These are phyloP conservation scores for Noctua janthe DNA, from an alignment of 2,888 invertebrate species.

Conservation along the genomic window DNA sequence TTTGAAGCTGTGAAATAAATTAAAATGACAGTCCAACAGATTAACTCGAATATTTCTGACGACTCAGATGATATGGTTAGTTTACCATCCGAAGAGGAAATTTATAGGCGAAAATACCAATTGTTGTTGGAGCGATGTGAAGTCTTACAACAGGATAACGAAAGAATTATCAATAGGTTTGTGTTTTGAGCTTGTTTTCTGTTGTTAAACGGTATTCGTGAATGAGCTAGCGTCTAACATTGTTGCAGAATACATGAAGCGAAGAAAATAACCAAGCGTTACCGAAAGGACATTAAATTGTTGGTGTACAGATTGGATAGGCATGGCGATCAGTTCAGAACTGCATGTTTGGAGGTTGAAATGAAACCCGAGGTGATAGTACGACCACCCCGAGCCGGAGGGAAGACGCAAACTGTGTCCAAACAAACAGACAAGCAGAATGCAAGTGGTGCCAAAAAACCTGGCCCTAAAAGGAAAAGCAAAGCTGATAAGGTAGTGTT, in stretches of 20 bases:
- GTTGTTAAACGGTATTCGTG: constrained; percentile 59
- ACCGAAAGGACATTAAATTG: constrained; percentile 92
- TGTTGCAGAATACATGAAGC: constrained; percentile 92
- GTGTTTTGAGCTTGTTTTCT: constrained; percentile 70
- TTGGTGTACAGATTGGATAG: constrained; percentile 92
- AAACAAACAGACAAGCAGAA: constrained; percentile 83
- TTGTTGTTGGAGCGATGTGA: constrained; percentile 93
- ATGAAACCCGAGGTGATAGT: constrained; percentile 80
- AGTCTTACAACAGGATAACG: constrained; percentile 94
- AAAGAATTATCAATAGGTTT: constrained; percentile 92
- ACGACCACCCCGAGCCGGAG: constrained; percentile 72
- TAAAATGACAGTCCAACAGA: constrained; percentile 90
- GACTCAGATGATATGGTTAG: constrained; percentile 90
- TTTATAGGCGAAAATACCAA: constrained; percentile 94
- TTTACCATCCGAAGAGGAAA: constrained; percentile 91
- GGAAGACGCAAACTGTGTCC: constrained; percentile 75
- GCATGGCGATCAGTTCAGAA: constrained; percentile 93
- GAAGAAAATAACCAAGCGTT: constrained; percentile 92
- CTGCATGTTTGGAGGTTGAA: constrained; percentile 90
- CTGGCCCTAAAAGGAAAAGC: constrained; percentile 90
- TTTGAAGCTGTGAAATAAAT: constrained; percentile 88
- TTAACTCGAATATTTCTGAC: constrained; percentile 90
- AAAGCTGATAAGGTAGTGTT: constrained; percentile 90
- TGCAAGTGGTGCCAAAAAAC: constrained; percentile 79
- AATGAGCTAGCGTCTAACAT: constrained; percentile 63